Evolutionary conservation across 2,888 invertebrate species (phyloP), one percentile per base, ranked within the genome.

Genomic region (Acrobasis consociella): DNA sequence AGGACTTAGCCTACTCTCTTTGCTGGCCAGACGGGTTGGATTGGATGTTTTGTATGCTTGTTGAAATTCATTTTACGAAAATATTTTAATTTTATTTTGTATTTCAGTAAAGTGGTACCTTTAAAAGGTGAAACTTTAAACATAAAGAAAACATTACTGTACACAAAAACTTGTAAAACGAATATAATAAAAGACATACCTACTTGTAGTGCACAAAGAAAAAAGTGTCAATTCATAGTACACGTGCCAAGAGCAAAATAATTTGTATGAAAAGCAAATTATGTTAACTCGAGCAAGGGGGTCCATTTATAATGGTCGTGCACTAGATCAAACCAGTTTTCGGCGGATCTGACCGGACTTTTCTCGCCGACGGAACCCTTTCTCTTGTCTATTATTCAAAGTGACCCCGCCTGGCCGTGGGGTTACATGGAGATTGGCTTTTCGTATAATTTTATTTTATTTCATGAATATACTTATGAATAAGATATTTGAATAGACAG

Each of bases 281-380:
- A 39, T 62, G 49, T 59, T 38, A 50, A 50, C 50, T 59, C 16
- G 37, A 38, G 5, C 49, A 9, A 59, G 49, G 31, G 31, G 38
- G 38, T 50, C 50, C 50, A 49, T 31, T 11, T 64, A 16, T 42
- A 68, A 46, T 59, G 76, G 17, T 72, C 76, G 67, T 68, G 68
- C 61, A 69, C 70, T 68, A 69, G 75, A 73, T 74, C 72, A 74
- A 71, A 72, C 72, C 68, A 70, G 72, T 73, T 71, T 64, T 63
- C 60, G 69, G 67, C 67, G 69, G 76, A 70, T 74, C 72, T 62
- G 58, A 64, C 68, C 70, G 72, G 76, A 80, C 76, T 79, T 77
- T 77, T 76, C 80, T 74, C 75, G 72, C 76, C 70, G 63, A 72
- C 71, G 67, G 72, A 68, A 75, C 76, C 80, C 67, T 72, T 69